A percentile compares a stretch with the other conserved stretches of the same genome.
phyloP scores from a whole-genome alignment of 2,888 invertebrate species.

The Seira ritae region DNA sequence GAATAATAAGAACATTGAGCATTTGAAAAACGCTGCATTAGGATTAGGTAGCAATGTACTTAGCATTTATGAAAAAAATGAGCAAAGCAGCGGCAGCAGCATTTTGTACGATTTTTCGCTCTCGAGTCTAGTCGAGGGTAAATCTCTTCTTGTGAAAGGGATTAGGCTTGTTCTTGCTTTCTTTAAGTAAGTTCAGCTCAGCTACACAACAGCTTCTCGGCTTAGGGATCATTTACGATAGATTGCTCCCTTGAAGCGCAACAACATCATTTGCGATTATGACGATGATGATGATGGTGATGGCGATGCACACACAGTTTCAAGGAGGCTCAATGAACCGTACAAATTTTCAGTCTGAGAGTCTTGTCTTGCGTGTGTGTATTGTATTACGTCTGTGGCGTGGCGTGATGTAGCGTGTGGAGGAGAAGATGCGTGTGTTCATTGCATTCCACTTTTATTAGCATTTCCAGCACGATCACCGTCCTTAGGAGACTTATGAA shows the following conservation, averaged over 20 bases:
- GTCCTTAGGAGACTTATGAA: too few species aligned
- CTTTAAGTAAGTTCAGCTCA: neutral
- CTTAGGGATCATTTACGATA: constrained; percentile 11
- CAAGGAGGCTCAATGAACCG: constrained; percentile 7
- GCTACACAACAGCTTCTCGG: neutral
- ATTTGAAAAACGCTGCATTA: too few species aligned
- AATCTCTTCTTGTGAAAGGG: constrained; percentile 17
- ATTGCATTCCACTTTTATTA: neutral
- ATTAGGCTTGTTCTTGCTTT: constrained; percentile 18
- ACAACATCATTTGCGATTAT: constrained; percentile 4
- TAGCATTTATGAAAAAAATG: too few species aligned
- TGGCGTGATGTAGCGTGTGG: too few species aligned
- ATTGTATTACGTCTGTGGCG: too few species aligned
- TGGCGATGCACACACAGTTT: neutral
- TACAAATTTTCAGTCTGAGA: neutral
- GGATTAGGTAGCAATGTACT: too few species aligned
- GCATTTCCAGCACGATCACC: constrained; percentile 6
- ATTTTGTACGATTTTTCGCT: too few species aligned
- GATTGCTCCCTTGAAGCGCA: constrained; percentile 13
- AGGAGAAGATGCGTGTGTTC: neutral
- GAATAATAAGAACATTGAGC: too few species aligned
- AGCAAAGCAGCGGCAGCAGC: too few species aligned
- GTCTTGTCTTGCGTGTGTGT: too few species aligned
- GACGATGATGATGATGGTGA: constrained; percentile 1
- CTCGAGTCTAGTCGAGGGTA: too few species aligned